Base-by-base conservation (phyloP, 2,888 invertebrate genomes). In the Troides helena region DNA sequence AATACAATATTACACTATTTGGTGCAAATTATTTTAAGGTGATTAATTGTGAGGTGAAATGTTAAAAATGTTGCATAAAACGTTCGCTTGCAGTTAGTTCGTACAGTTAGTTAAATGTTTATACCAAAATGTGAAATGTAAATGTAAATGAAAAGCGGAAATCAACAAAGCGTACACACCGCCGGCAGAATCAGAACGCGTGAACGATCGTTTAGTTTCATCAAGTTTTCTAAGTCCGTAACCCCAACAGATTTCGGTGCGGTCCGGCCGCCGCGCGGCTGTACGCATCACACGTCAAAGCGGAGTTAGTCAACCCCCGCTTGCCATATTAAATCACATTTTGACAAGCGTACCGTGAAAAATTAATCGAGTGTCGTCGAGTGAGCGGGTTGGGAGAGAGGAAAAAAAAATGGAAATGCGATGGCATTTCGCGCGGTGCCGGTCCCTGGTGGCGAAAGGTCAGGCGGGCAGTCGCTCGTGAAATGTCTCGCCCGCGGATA, bases 281-380 rank as follows among this genome's bases (percentile, higher is more conserved):
- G 79, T 85, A 86, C 83, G 85, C 87, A 85, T 85, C 85, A 80
- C 81, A 86, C 87, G 87, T 90, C 90, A 91, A 90, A 92, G 91
- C 86, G 77, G 78, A 77, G 75, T 80, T 78, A 81, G 78, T 78
- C 82, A 80, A 83, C 88, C 88, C 88, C 83, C 80, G 81, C 84
- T 82, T 78, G 79, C 84, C 81, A 84, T 88, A 90, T 90, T 88
- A 90, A 92, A 92, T 92, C 92, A 90, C 88, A 89, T 92, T 90
- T 91, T 92, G 91, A 92, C 92, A 92, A 89, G 90, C 90, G 91
- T 89, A 89, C 91, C 92, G 88, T 92, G 92, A 89, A 91, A 88
- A 92, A 92, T 91, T 92, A 91, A 92, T 92, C 92, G 90, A 90
- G 88, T 91, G 87, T 85, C 90, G 89, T 88, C 81, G 88, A 87